These are phyloP conservation scores for Leucozona laternaria DNA, from an alignment of 2,888 invertebrate genomes.

Conservation along the genomic window DNA sequence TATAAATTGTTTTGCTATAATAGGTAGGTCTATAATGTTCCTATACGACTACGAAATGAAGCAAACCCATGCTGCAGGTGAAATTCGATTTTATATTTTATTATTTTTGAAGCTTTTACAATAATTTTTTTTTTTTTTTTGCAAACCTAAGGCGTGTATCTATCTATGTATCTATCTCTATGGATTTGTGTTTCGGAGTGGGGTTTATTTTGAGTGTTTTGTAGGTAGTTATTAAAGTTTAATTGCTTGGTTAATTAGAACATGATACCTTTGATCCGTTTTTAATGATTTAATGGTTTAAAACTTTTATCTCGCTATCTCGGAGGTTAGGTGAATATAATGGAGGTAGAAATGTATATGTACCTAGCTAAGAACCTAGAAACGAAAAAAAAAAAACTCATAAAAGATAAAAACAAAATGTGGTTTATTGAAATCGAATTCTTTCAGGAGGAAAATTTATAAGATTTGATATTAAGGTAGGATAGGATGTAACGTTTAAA, in stretches of 20 bases:
- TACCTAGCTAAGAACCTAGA: background rate
- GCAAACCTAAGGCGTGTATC: background rate
- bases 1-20: background rate
- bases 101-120: background rate
- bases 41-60: background rate
- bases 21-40: background rate
- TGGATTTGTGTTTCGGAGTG: background rate
- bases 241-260: slow-evolving; percentile 14
- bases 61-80: slow-evolving; percentile 41
- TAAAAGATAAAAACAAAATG: background rate
- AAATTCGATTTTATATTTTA: slow-evolving; percentile 19
- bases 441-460: too few species aligned
- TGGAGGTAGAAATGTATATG: background rate
- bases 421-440: background rate
- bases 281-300: background rate
- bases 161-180: background rate
- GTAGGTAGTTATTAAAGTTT: background rate
- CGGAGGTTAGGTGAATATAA: background rate
- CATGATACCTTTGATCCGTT: slow-evolving; percentile 19
- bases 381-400: background rate
- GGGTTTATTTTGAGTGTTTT: background rate
- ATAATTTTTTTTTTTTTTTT: background rate
- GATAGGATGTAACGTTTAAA: too few species aligned
- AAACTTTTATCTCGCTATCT: background rate
- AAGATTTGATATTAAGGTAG: too few species aligned